Base-by-base conservation (phyloP, 1,140 invertebrate genomes). In the Andrena cerasifolii region DNA sequence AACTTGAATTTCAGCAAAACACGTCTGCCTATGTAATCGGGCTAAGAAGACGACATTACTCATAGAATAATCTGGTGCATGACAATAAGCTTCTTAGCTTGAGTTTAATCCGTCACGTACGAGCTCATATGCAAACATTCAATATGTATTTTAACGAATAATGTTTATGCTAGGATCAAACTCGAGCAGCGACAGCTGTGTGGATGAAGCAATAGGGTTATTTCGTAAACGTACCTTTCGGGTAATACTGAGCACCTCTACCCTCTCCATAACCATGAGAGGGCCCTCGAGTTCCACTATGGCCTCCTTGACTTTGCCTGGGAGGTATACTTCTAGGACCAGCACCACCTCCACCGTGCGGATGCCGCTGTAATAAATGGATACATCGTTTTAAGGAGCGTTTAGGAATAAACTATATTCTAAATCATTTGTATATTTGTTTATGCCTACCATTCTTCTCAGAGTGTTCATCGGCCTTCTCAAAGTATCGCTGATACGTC, bases 381-480 rank as follows among this genome's bases (percentile, higher is more conserved):
- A 78, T 45, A 40, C 47, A 8, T 28, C 18, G 49, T 36, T 8
- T 53, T 33, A 45, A 16, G 12, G 47, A 36, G 18, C 3, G 16
- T 45, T 40, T 21, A 36, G 26, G 47, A 54, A 21, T 59, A 14
- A 45, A 7, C 36, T 16, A 18, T 16, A 0, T 36, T 66, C 1
- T 4, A 18, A 47, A 16, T 26, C 10, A 16, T 56, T 10, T 31
- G 21, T 47, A 14, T 16, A 5, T 18, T 53, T 7, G 3, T n/a
- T 26, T 51, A 26, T 54, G 47, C 81, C 93, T 91, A 95, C 95
- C 96, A 97, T 98, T 93, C 97, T 94, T 84, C 97, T 93, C 36
- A 98, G 91, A 31, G 97, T 98, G 89, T 97, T 97, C 94, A 98
- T 98, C 18, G 97, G 97, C 80, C 97, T 94, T 53, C 97, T 94